Evolutionary conservation across 2,113 vertebrate genomes (phyloP).

Genomic region (Xiphorhynchus elegans): DNA sequence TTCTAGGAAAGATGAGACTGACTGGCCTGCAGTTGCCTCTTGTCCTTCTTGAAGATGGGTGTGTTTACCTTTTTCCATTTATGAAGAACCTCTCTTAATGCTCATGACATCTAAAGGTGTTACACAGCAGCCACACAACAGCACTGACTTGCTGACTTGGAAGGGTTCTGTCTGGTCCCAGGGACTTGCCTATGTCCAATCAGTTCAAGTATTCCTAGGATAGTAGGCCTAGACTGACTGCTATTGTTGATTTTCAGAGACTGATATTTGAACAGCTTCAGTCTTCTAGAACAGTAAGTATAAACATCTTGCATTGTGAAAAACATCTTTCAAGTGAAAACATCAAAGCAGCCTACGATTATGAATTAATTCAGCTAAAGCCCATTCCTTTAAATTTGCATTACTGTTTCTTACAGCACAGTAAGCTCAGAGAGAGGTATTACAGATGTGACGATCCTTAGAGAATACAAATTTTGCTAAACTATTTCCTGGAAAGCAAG

Average conservation of each 20-base stretch:
- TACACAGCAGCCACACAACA: accelerated
- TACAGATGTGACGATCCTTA: neutral
- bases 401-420: neutral
- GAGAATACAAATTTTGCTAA: neutral
- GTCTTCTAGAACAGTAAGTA: neutral
- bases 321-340: neutral
- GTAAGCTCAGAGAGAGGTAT: neutral
- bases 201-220: neutral
- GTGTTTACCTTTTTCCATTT: neutral
- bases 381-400: neutral
- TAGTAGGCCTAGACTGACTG: neutral
- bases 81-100: neutral
- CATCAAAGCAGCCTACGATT: neutral
- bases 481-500: conserved; percentile 2
- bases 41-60: neutral
- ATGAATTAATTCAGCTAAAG: neutral
- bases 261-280: neutral
- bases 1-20: neutral
- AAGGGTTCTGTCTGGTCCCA: neutral
- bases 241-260: neutral
- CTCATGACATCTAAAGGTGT: neutral
- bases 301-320: neutral
- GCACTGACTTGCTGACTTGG: neutral
- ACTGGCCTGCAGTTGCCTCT: neutral
- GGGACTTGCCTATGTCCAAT: neutral